Percentiles rank a stretch among this genome's conserved stretches.
Conservation (phyloP, 2,888 invertebrate species). For the Linhomoeus sp. region DNA sequence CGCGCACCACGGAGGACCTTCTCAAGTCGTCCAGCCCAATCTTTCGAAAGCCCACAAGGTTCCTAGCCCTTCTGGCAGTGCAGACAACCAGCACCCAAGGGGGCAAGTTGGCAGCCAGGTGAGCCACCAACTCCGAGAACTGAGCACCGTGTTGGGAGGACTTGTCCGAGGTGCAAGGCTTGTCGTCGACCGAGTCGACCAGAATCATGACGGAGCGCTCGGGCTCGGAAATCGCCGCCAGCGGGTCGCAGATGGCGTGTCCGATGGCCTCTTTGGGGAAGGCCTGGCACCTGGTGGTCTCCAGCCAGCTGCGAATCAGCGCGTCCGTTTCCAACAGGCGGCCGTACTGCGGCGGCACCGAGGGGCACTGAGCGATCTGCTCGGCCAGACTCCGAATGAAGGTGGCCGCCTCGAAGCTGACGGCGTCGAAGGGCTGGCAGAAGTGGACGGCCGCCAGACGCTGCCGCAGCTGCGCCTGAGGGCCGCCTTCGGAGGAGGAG, state of each 20-base stretch:
- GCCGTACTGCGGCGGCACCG: background rate
- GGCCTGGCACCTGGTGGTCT: constrained; percentile 56
- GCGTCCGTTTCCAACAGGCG: constrained; percentile 4
- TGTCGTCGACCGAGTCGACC: constrained; percentile 66
- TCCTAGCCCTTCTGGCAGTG: constrained; percentile 57
- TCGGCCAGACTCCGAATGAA: constrained; percentile 65
- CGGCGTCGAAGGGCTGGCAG: constrained; percentile 32
- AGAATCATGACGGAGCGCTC: constrained; percentile 64
- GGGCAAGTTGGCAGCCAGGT: constrained; percentile 46
- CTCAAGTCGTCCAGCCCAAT: constrained; percentile 70
- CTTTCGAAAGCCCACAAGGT: constrained; percentile 57
- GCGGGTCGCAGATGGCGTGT: constrained; percentile 61
- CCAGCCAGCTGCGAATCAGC: constrained; percentile 48
- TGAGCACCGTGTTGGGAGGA: too few species aligned
- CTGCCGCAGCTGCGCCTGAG: constrained; percentile 43
- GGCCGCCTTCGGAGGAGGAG: constrained; percentile 11
- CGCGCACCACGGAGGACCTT: constrained; percentile 58
- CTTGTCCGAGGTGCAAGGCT: too few species aligned
- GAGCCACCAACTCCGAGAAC: constrained; percentile 48
- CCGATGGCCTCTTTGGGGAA: constrained; percentile 80
- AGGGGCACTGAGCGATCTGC: constrained; percentile 35
- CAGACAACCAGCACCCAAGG: constrained; percentile 76
- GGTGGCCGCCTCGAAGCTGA: constrained; percentile 56
- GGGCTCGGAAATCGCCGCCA: constrained; percentile 55
- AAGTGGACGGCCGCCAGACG: constrained; percentile 68